These are phyloP conservation scores for Ruditapes philippinarum DNA, from an alignment of 1,140 invertebrate species.

Conservation along the genomic window DNA sequence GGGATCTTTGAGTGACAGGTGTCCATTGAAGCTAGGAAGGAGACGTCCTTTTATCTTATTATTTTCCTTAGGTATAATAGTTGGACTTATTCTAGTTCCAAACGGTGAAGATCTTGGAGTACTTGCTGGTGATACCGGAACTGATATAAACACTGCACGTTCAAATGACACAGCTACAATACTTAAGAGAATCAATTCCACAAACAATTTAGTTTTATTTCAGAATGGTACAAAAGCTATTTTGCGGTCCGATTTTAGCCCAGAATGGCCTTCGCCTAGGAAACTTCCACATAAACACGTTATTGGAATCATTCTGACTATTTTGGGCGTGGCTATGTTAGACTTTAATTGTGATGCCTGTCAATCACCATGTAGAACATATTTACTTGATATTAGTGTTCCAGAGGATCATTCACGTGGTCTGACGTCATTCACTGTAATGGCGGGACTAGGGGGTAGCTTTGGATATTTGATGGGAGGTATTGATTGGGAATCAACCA, in stretches of 20 bases:
- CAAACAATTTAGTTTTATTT: slow-evolving; percentile 37
- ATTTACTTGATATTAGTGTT: slow-evolving; percentile 96
- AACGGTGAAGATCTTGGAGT: slow-evolving; percentile 95
- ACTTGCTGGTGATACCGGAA: slow-evolving; percentile 91
- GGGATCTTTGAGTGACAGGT: slow-evolving; percentile 96
- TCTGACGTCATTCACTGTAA: slow-evolving; percentile 97
- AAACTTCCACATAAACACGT: slow-evolving; percentile 72
- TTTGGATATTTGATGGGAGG: slow-evolving; percentile 97
- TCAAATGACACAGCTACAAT: not conserved
- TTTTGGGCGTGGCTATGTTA: slow-evolving; percentile 96
- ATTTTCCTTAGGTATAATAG: slow-evolving; percentile 95
- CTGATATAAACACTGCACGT: not conserved
- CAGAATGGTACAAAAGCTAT: slow-evolving; percentile 49
- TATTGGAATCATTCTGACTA: slow-evolving; percentile 92
- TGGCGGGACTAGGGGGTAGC: slow-evolving; percentile 98
- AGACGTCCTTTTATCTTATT: slow-evolving; percentile 96
- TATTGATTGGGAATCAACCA: slow-evolving; percentile 95
- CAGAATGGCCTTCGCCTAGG: slow-evolving; percentile 34
- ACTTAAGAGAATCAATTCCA: slow-evolving; percentile 44
- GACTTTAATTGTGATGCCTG: slow-evolving; percentile 99
- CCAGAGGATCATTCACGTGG: slow-evolving; percentile 97
- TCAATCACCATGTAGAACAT: slow-evolving; percentile 96
- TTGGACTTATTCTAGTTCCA: slow-evolving; percentile 89
- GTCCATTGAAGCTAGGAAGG: slow-evolving; percentile 92
- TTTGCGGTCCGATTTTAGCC: slow-evolving; percentile 51